Percentiles rank a stretch among this genome's conserved stretches.
These are phyloP conservation scores for Caerostris extrusa DNA, from an alignment of 1,140 invertebrate genomes.

Conservation along the genomic window DNA sequence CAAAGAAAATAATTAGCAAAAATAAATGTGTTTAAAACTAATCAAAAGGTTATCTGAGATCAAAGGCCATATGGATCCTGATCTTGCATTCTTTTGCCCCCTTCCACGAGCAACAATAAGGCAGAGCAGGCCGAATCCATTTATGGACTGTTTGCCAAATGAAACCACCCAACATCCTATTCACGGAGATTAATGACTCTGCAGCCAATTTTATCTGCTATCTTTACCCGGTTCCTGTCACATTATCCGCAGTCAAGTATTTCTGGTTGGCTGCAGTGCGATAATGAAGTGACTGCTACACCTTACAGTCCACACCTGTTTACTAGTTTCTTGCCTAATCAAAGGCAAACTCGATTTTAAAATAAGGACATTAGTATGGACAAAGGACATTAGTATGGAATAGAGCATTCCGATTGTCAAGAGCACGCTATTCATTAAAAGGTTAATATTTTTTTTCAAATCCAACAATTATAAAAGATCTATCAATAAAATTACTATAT, in stretches of 20 bases:
- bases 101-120: not conserved
- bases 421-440: not conserved
- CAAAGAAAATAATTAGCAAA: no score
- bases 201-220: conserved; percentile 20
- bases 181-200: not conserved
- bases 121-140: not conserved
- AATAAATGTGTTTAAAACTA: no score
- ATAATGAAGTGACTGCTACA: conserved; percentile 14
- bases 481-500: no score
- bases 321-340: not conserved
- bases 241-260: conserved; percentile 28
- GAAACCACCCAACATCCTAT: conserved; percentile 17
- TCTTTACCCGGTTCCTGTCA: conserved; percentile 22
- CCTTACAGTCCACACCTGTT: conserved; percentile 3
- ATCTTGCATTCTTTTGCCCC: not conserved
- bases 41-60: no score
- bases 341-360: not conserved
- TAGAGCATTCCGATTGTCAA: not conserved
- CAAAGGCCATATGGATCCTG: no score
- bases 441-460: not conserved
- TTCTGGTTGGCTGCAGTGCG: conserved; percentile 4
- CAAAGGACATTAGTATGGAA: not conserved
- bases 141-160: conserved; percentile 4
- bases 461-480: no score
- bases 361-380: not conserved